Base-by-base conservation (phyloP, 2,888 invertebrate genomes). In the Dolichomitus sp. region DNA sequence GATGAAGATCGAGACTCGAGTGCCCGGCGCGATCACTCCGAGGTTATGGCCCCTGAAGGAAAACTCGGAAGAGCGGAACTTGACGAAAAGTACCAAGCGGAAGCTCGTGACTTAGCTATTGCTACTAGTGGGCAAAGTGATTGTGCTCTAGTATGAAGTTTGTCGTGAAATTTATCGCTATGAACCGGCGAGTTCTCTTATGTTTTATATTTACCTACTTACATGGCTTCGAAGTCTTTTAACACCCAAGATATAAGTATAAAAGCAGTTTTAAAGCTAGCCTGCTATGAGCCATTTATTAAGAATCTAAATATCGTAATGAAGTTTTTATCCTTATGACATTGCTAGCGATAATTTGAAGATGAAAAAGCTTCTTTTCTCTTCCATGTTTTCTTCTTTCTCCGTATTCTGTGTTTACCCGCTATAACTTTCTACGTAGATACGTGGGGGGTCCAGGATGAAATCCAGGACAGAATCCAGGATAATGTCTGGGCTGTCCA, bases 11-110 rank as follows among this genome's bases (percentile, higher is more conserved):
- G 45, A 3, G 17, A 12, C 19, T 45, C 57, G 57, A 59, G 45
- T 57, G 45, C 12, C 23, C 57, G 12, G 40, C 9, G 37, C 30
- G 12, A 72, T 45, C 57, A 59, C 57, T 59, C 19, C 33, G 30
- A 42, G 27, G 17, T 61, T 61, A 61, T 61, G 37, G 37, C 19
- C 59, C 45, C 57, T 45, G 70, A 59, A 72, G 70, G 57, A 59
- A 45, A 59, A 45, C 33, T 59, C 33, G 33, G 70, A 33, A 45
- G 17, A 45, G 42, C 30, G 70, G 42, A 57, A 59, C 12, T 72
- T 30, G 70, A 59, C 59, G 42, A 59, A 72, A 59, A 33, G 45
- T 12, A 11, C 6, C 70, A 33, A 19, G 33, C 33, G 37, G 37
- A 72, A 72, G 45, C 42, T 12, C 33, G 45, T 45, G 19, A 52